Base-by-base conservation (phyloP, 1,140 invertebrate species). In the Protaetia brevitarsis region DNA sequence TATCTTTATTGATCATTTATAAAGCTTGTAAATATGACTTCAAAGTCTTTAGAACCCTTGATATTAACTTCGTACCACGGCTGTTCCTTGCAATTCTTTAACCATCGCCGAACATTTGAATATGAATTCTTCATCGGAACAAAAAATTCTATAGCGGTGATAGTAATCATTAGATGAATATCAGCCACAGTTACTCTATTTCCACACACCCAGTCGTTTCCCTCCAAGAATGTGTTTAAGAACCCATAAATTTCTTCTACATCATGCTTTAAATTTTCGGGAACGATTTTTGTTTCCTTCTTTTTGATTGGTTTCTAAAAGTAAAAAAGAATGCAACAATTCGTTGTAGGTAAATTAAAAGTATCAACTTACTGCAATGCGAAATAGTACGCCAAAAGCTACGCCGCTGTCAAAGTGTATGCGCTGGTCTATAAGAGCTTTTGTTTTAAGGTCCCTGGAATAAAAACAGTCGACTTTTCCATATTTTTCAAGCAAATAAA, bases 401-500 rank as follows among this genome's bases (percentile, higher is more conserved):
- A 51, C 78, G 56, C 81, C 81, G 23, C 79, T 76, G 64, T 85
- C 81, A 66, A 85, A 85, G 69, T 81, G 77, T 4, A 85, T 71
- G 36, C 79, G 72, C 67, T 80, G 74, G 72, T 88, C 82, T 0
- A 88, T 81, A 30, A 82, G 59, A 13, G 83, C 84, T 62, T 85
- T 75, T 64, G 77, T 72, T 60, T 82, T 75, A n/a, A 83, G 71
- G 68, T 87, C 83, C 68, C 82, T 83, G 13, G 86, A 87, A 72
- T 87, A 87, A 0, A 88, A 73, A 21, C 77, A 71, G 67, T 84
- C 81, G n/a, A 82, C 76, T 57, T 81, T 77, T 11, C 77, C 82
- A 71, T 87, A 88, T 75, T 85, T 83, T 30, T 80, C 81, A 3
- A 80, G 79, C 63, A 88, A 71, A 74, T 88, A 87, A 3, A 77